These are phyloP conservation scores for Orgyia antiqua DNA, from an alignment of 2,888 invertebrate genomes.

Conservation along the genomic window DNA sequence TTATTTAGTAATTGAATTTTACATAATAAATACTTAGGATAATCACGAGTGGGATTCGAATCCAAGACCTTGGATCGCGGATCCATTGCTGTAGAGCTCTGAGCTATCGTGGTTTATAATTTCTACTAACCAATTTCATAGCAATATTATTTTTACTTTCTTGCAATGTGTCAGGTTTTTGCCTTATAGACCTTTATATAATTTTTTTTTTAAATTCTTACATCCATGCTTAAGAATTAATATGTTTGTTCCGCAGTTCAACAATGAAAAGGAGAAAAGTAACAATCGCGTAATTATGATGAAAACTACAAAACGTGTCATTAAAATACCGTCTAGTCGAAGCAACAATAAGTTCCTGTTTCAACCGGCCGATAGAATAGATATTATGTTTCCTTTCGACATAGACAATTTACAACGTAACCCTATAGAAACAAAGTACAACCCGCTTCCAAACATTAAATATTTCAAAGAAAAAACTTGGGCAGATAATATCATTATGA, in stretches of 20 bases:
- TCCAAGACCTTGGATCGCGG: too few relatives aligned
- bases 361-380: conserved; percentile 56
- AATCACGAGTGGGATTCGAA: too few relatives aligned
- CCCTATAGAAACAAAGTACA: conserved; percentile 44
- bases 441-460: conserved; percentile 46
- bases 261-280: conserved; percentile 75
- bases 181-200: too few relatives aligned
- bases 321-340: conserved; percentile 79
- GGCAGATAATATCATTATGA: conserved; percentile 57
- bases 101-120: too few relatives aligned
- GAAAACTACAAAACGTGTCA: conserved; percentile 84
- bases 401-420: conserved; percentile 44
- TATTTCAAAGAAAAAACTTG: conserved; percentile 61
- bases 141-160: too few relatives aligned
- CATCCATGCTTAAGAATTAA: too few relatives aligned
- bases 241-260: conserved; percentile 55
- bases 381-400: conserved; percentile 63
- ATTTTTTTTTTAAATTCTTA: too few relatives aligned
- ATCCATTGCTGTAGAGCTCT: too few relatives aligned
- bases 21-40: too few relatives aligned
- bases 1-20: too few relatives aligned
- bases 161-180: too few relatives aligned
- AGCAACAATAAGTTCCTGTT: conserved; percentile 58
- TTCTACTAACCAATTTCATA: too few relatives aligned
- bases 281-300: conserved; percentile 81